Base-by-base conservation (phyloP, 2,797 vertebrate species). In the Sorex maritimensis region DNA sequence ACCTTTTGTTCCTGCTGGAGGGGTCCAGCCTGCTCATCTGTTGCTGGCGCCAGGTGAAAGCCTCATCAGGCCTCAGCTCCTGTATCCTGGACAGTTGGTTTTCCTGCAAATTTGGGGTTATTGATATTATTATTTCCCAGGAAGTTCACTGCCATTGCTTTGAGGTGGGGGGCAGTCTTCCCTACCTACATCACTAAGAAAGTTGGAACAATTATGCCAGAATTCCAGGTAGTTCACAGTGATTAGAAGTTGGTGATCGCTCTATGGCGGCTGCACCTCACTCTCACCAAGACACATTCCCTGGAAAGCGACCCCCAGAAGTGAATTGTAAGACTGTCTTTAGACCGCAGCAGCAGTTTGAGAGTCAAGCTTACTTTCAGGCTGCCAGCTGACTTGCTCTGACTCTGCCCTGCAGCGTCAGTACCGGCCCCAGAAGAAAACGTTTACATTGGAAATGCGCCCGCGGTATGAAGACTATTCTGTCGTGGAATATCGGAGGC, bases 291-390 rank as follows among this genome's bases (percentile, higher is more conserved):
- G 49, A 72, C 63, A 92, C n/a, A 96, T 30, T 86, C 94, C 95
- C 90, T 94, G 95, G 97, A 95, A 95, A 91, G 90, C 91, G 92
- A 77, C 96, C 72, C 77, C 93, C 96, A 96, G 95, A 95, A 92
- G 87, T 93, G 95, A 97, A 93, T 93, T 95, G 95, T 94, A 94
- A 96, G 85, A 96, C 93, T 96, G 91, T 94, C 95, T 97, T 97
- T 96, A 96, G 97, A 93, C 95, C 92, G 86, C 88, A 96, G 97
- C 95, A 97, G 94, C 92, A 94, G 94, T 97, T 97, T 97, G 94
- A 91, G 95, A 97, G 97, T 96, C 97, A 97, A 98, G 93, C 94
- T 95, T 97, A 96, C 97, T 98, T 98, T 98, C 95, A 97, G 92
- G 96, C 97, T 81, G 93, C 95, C 83, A 88, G 94, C 75, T 91